Percentiles rank a stretch among this genome's conserved stretches.
These are phyloP conservation scores for Copidosoma floridanum DNA, from an alignment of 1,140 invertebrate genomes.

Conservation along the genomic window DNA sequence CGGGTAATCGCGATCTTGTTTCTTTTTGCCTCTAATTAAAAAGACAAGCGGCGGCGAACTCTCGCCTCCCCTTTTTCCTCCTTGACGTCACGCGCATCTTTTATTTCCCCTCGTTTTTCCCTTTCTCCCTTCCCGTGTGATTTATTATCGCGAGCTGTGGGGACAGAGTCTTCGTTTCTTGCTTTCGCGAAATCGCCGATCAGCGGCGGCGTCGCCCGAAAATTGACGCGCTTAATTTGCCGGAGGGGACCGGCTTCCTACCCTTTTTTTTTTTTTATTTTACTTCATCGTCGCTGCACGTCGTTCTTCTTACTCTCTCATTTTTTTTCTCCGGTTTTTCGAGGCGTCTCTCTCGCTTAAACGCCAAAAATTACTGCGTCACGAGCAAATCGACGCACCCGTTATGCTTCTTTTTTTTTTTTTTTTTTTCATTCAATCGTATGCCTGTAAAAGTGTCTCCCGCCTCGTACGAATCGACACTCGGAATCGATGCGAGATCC, in stretches of 20 bases:
- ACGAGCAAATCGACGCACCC: background rate
- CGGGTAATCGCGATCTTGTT: slow-evolving; percentile 22
- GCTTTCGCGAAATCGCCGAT: slow-evolving; percentile 11
- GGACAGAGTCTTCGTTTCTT: too few relatives aligned
- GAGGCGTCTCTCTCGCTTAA: background rate
- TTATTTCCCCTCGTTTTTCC: slow-evolving; percentile 10
- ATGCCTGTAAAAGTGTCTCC: too few relatives aligned
- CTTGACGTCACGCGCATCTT: slow-evolving; percentile 20
- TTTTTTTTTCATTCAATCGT: too few relatives aligned
- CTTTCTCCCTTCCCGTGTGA: background rate
- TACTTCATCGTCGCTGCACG: too few relatives aligned
- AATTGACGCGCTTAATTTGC: slow-evolving; percentile 23
- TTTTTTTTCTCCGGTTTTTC: background rate
- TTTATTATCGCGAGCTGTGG: background rate
- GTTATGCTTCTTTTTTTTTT: background rate
- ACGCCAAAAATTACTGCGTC: background rate
- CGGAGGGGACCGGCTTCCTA: background rate
- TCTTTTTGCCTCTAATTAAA: slow-evolving; percentile 26
- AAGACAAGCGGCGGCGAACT: slow-evolving; percentile 17
- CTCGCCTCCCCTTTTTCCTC: too few relatives aligned
- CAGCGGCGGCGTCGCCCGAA: slow-evolving; percentile 1
- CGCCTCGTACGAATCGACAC: too few relatives aligned
- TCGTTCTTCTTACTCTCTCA: background rate
- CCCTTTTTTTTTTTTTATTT: too few relatives aligned
- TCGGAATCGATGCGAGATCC: background rate